Conservation (phyloP, 2,888 invertebrate species). For the Apodemia mormo region DNA sequence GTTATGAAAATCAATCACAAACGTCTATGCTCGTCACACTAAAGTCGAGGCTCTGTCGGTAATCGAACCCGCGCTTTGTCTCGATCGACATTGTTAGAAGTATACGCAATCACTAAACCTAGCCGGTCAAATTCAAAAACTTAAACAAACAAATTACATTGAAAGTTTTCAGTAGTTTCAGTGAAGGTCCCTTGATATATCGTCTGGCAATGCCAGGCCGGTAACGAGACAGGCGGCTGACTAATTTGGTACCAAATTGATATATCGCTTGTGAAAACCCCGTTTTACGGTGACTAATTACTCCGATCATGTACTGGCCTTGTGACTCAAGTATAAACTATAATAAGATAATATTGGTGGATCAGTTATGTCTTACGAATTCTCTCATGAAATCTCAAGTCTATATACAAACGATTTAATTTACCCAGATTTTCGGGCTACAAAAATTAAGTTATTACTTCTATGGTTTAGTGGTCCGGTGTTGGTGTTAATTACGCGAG, state of each 20-base stretch:
- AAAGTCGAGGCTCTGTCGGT: too few species aligned
- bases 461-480: too few species aligned
- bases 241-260: constrained; percentile 40
- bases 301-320: background rate
- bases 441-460: too few species aligned
- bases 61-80: too few species aligned
- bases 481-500: too few species aligned
- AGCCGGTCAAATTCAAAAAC: background rate
- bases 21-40: too few species aligned
- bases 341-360: background rate
- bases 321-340: constrained; percentile 3
- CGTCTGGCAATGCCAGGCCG: constrained; percentile 26
- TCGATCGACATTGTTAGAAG: too few species aligned
- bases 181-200: background rate
- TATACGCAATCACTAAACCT: too few species aligned
- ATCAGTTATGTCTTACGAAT: background rate
- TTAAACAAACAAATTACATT: background rate
- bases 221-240: constrained; percentile 38
- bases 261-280: constrained; percentile 33
- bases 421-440: too few species aligned
- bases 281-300: constrained; percentile 29
- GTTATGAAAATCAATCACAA: too few species aligned
- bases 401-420: too few species aligned
- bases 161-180: background rate
- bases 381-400: background rate